Evolutionary conservation across 2,797 vertebrate species (phyloP).

Genomic region (Macropodus opercularis): DNA sequence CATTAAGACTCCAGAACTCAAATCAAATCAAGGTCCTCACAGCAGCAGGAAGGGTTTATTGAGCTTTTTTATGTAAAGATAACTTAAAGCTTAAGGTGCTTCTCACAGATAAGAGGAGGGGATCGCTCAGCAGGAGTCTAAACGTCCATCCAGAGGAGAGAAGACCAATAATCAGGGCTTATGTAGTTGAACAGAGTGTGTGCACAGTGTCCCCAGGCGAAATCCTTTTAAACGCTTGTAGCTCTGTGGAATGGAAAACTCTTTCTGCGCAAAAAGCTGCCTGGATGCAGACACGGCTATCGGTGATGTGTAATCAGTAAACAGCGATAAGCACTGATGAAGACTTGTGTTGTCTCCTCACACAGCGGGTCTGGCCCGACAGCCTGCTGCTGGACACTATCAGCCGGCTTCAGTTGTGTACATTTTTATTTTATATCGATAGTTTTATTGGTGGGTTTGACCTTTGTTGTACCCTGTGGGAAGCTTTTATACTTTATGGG

Average conservation of each 20-base stretch:
- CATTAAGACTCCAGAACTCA: no score
- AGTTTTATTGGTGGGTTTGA: conserved; percentile 34
- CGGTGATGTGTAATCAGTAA: neutral
- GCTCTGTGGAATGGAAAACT: neutral
- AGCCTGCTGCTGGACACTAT: neutral
- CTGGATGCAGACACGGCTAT: neutral
- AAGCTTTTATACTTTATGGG: conserved; percentile 22
- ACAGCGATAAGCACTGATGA: neutral
- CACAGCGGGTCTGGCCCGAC: neutral
- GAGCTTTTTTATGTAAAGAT: conserved; percentile 1
- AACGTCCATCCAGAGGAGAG: no score
- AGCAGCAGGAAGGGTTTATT: neutral
- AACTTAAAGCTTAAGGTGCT: neutral
- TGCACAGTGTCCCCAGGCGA: neutral
- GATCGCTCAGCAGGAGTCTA: neutral
- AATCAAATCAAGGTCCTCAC: neutral
- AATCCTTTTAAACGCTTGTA: neutral
- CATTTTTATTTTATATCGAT: no score
- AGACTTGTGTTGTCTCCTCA: neutral
- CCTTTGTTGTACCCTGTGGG: conserved; percentile 19
- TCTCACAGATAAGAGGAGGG: neutral
- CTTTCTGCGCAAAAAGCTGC: neutral
- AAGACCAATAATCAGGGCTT: no score
- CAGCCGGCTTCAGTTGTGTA: neutral
- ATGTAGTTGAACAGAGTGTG: neutral